A percentile compares a stretch with the other conserved stretches of the same genome.
Evolutionary conservation across 2,888 invertebrate genomes (phyloP).

Genomic region (Agriopis marginaria): DNA sequence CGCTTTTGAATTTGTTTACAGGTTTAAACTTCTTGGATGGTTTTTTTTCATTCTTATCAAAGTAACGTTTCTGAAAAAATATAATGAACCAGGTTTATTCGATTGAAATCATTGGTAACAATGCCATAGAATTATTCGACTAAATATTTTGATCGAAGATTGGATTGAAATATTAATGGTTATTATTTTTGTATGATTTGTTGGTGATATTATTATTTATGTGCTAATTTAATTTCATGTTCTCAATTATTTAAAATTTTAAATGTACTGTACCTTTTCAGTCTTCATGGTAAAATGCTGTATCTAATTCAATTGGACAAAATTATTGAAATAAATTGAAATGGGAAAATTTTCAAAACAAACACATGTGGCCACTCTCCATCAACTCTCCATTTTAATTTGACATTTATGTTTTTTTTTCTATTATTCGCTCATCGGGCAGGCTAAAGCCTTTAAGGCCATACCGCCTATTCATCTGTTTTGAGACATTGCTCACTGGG

Average conservation of each 20-base stretch:
- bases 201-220: not conserved
- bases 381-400: not conserved
- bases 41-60: conserved; percentile 54
- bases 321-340: not conserved
- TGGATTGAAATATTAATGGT: not conserved
- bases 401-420: not conserved
- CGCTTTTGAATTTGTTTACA: conserved; percentile 33
- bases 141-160: no score
- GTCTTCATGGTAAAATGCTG: conserved; percentile 46
- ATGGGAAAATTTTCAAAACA: conserved; percentile 6
- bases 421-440: no score
- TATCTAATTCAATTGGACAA: not conserved
- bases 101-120: not conserved
- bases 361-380: conserved; percentile 8
- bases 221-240: not conserved
- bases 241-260: not conserved
- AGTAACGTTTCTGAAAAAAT: conserved; percentile 61
- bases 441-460: no score
- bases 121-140: not conserved
- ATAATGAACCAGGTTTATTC: not conserved
- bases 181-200: no score
- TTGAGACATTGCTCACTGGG: no score
- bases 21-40: conserved; percentile 37
- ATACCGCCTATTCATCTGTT: no score
- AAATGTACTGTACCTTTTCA: conserved; percentile 40